Conservation (phyloP, 2,888 invertebrate genomes). For the Enoplolaimus lenunculus region DNA sequence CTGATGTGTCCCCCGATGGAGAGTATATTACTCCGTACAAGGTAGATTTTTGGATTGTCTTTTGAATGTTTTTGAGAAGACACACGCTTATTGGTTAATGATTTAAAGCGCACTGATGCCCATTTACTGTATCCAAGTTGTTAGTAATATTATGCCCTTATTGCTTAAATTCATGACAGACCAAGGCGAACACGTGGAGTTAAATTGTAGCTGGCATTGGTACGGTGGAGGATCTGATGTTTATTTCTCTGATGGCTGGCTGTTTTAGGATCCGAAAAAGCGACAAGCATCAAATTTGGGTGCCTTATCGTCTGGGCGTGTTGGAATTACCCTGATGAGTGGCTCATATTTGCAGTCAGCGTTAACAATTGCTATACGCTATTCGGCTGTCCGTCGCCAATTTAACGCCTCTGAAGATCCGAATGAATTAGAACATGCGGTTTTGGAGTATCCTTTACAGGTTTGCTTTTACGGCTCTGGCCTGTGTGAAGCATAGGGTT, state of each 20-base stretch:
- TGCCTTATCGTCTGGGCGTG: conserved; percentile 67
- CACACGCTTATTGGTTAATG: background rate
- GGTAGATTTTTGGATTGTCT: conserved; percentile 28
- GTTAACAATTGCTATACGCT: conserved; percentile 65
- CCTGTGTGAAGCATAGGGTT: no score
- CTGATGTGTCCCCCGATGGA: conserved; percentile 73
- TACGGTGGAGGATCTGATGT: no score
- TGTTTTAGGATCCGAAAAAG: conserved; percentile 56
- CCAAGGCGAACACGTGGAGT: no score
- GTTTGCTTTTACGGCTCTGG: conserved; percentile 47
- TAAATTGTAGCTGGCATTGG: no score
- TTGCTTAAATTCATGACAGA: no score
- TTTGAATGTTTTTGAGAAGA: background rate
- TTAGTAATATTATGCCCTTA: no score
- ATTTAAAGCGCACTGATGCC: no score
- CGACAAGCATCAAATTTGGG: conserved; percentile 68
- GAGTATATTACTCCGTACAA: conserved; percentile 75
- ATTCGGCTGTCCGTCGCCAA: conserved; percentile 70
- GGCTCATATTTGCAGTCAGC: conserved; percentile 55
- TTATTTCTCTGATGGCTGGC: background rate
- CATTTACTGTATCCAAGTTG: no score
- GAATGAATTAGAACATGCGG: conserved; percentile 56
- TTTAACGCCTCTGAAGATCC: conserved; percentile 58
- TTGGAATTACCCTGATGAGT: conserved; percentile 56
- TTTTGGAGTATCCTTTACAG: conserved; percentile 80